Evolutionary conservation across 2,888 invertebrate genomes (phyloP).

Genomic region (Drosophila cognata): DNA sequence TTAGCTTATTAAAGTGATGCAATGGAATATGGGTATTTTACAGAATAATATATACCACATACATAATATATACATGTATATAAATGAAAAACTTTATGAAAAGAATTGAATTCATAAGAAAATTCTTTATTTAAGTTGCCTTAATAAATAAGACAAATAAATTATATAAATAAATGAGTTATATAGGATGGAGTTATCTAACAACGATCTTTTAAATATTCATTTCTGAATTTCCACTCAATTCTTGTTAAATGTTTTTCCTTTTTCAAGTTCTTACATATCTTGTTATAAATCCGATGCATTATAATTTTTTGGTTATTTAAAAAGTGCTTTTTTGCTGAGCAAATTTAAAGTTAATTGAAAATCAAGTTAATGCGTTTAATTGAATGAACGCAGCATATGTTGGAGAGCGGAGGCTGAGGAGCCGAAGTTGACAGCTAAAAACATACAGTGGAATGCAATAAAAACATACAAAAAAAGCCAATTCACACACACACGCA

Average conservation of each 20-base stretch:
- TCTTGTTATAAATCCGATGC: neutral
- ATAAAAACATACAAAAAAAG: conserved; percentile 67
- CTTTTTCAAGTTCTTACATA: neutral
- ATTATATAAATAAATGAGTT: neutral
- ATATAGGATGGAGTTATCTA: neutral
- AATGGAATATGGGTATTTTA: neutral
- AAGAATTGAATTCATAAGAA: neutral
- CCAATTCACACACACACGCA: conserved; percentile 19
- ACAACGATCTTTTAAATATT: accelerated
- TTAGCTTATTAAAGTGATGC: neutral
- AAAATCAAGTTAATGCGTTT: conserved; percentile 81
- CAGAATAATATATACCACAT: neutral
- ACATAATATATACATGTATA: neutral
- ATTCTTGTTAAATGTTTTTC: neutral
- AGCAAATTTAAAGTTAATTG: conserved; percentile 75
- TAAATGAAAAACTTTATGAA: neutral
- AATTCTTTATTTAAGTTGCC: neutral
- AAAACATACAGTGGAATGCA: conserved; percentile 68
- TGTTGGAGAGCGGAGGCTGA: conserved; percentile 25
- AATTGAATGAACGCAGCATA: conserved; percentile 73
- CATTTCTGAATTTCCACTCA: neutral
- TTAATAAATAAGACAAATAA: neutral
- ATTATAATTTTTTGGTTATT: conserved; percentile 25
- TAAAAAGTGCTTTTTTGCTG: conserved; percentile 28
- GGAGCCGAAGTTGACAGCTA: conserved; percentile 49